Evolutionary conservation across 2,888 invertebrate genomes (phyloP), one percentile per base, ranked within the genome.

Genomic region (Parascotia fuliginaria): DNA sequence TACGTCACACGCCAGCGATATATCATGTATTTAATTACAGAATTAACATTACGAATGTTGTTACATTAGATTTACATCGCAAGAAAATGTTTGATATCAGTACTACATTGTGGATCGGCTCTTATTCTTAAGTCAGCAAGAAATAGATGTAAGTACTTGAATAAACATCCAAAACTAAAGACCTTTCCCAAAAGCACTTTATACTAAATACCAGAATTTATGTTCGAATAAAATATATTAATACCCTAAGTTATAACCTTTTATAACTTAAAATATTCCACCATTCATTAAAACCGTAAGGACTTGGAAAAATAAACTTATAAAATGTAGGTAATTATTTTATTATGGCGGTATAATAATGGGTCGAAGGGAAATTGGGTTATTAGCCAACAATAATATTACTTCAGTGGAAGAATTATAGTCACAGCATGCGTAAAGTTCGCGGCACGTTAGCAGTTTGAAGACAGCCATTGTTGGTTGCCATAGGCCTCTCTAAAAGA

Each of bases 261-360:
- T 11, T 16, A 16, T 42, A 48, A 53, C 40, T 42, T 50, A 32
- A 9, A 53, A 33, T 12, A 9, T 13, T 19, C 33, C 19, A 9
- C 44, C 34, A 58, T 31, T 45, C 24, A 42, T 41, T 53, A 64
- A n/a, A n/a, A n/a, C n/a, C n/a, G n/a, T 38, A 42, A 42, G 37
- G 42, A 19, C 46, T 37, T 36, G n/a, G 37, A 46, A 60, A 55
- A 42, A 36, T 9, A 29, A 36, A 31, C 38, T 38, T 34, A 50
- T 53, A 48, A 48, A 39, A 39, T 52, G 33, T 44, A 42, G 29
- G 45, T 54, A 50, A 58, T 67, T 60, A 68, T n/a, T n/a, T 64
- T 47, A 58, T 54, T 50, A 45, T 4, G 41, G 44, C 40, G 39
- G 51, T 58, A 50, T 61, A 61, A 60, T 60, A 68, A 57, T 53